phyloP scores from a whole-genome alignment of 1,140 invertebrate species.

The Cydia fagiglandana region DNA sequence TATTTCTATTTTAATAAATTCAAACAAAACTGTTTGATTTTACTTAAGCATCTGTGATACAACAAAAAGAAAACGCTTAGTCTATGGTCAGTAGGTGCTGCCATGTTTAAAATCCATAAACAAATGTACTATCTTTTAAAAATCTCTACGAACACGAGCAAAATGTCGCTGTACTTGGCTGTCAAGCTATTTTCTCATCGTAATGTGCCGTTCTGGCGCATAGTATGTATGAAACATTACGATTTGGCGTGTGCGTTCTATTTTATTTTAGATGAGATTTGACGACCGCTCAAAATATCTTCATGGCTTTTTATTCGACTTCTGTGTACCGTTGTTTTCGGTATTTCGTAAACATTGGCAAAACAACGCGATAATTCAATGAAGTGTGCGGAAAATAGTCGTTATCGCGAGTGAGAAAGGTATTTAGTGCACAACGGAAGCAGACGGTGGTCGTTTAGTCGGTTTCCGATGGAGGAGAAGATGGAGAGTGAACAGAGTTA shows the following conservation, averaged over 20 bases:
- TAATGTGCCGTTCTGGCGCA: conserved; percentile 77
- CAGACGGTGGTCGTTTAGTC: not conserved
- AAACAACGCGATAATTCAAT: conserved; percentile 68
- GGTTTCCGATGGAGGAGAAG: conserved; percentile 60
- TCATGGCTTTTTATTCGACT: conserved; percentile 64
- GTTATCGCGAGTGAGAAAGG: conserved; percentile 42
- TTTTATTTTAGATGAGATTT: conserved; percentile 78
- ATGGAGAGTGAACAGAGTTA: conserved; percentile 73
- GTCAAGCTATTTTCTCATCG: conserved; percentile 79
- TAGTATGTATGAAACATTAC: conserved; percentile 76
- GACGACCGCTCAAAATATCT: conserved; percentile 72
- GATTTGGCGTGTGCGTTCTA: conserved; percentile 74
- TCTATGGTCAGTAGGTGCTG: not conserved
- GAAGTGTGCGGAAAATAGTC: conserved; percentile 56
- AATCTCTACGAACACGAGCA: conserved; percentile 67
- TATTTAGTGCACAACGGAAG: conserved; percentile 43
- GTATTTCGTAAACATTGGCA: conserved; percentile 73
- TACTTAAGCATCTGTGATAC: not conserved
- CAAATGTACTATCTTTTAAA: conserved; percentile 67
- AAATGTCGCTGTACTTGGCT: conserved; percentile 77
- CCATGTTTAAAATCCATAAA: conserved; percentile 51
- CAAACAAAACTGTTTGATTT: too few species aligned
- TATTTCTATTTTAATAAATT: too few species aligned
- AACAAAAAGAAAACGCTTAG: not conserved
- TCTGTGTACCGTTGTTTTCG: conserved; percentile 53